phyloP scores from a whole-genome alignment of 2,797 vertebrate genomes.

The Cossypha polioptera region DNA sequence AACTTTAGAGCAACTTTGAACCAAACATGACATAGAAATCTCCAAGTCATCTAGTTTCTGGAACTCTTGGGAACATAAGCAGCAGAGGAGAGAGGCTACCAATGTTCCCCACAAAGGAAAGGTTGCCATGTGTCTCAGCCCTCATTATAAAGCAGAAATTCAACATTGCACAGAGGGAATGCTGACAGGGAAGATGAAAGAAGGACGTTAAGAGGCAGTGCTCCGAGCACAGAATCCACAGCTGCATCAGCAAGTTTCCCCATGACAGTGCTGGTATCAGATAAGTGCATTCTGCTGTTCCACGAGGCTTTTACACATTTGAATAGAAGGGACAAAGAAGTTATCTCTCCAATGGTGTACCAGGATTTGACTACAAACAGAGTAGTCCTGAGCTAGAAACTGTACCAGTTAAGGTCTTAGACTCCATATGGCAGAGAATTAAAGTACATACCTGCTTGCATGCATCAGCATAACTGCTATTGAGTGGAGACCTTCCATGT shows the following conservation, averaged over 20 bases:
- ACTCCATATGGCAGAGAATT: neutral
- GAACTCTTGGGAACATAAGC: neutral
- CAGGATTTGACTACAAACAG: neutral
- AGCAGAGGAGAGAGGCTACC: neutral
- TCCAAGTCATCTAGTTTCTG: neutral
- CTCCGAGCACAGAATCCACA: neutral
- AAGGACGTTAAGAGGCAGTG: neutral
- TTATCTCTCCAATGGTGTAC: neutral
- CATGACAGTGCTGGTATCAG: fast-evolving
- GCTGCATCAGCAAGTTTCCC: neutral
- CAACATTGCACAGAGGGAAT: neutral
- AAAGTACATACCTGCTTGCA: neutral
- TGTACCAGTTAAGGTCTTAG: neutral
- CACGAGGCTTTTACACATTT: neutral
- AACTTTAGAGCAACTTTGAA: neutral
- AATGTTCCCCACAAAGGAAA: neutral
- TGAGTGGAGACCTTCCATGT: neutral
- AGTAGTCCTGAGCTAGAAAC: neutral
- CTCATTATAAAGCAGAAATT: neutral
- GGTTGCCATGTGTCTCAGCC: neutral
- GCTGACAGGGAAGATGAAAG: neutral
- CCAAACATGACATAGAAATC: neutral
- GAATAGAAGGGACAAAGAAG: neutral
- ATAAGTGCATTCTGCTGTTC: neutral
- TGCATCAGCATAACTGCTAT: neutral